Percentiles rank a stretch among this genome's conserved stretches.
These are phyloP conservation scores for Agapornis canus DNA, from an alignment of 2,797 vertebrate species.

Conservation along the genomic window DNA sequence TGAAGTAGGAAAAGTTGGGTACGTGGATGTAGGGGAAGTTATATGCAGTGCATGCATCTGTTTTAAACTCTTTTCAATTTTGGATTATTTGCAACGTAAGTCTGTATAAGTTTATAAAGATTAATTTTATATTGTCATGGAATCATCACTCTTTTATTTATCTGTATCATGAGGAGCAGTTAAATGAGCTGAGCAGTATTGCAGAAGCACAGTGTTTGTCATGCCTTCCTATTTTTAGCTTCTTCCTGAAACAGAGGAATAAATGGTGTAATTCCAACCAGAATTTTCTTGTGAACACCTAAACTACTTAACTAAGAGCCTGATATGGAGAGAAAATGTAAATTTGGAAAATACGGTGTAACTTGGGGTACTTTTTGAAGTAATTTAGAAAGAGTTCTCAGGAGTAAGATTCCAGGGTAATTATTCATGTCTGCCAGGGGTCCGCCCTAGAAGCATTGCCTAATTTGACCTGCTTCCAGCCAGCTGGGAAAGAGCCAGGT, in stretches of 20 bases:
- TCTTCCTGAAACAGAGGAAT: neutral
- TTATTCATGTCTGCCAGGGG: conserved; percentile 13
- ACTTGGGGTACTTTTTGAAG: neutral
- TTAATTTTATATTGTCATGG: neutral
- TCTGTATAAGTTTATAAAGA: neutral
- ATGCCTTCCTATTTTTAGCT: neutral
- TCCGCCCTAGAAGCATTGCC: neutral
- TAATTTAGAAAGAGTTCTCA: neutral
- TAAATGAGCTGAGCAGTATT: neutral
- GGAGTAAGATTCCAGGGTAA: neutral
- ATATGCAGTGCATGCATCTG: neutral
- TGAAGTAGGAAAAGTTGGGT: neutral
- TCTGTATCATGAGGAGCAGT: neutral
- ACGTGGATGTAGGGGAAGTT: neutral
- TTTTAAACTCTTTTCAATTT: neutral
- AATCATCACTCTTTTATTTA: neutral
- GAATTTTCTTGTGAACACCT: neutral
- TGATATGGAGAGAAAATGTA: neutral
- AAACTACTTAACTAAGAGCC: neutral
- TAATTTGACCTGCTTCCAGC: conserved; percentile 24
- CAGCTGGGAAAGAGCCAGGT: neutral
- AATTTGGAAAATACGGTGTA: neutral
- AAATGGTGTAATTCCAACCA: neutral
- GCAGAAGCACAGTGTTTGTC: neutral
- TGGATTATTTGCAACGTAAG: neutral